Conservation (phyloP, 2,113 vertebrate genomes). For the Forbesichthys papilliferus region DNA sequence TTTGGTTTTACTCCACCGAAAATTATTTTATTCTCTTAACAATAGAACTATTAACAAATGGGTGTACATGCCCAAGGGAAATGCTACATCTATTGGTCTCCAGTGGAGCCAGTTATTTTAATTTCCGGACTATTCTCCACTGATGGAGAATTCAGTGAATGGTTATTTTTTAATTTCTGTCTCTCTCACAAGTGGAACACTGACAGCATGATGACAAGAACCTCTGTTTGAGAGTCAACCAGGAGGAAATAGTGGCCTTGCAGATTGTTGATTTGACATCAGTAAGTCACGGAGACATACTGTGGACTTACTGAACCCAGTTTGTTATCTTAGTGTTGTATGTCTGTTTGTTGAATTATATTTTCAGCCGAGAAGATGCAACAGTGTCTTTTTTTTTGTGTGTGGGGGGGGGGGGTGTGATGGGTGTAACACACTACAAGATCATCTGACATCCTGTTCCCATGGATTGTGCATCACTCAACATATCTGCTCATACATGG, state of each 20-base stretch:
- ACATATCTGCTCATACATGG: not conserved
- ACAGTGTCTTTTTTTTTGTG: not conserved
- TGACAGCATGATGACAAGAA: too few relatives aligned
- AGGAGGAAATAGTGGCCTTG: too few relatives aligned
- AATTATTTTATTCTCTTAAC: not conserved
- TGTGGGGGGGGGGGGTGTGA: not conserved
- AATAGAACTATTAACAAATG: not conserved
- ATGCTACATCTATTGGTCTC: not conserved
- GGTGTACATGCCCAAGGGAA: not conserved
- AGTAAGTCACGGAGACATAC: not conserved
- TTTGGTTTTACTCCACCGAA: not conserved
- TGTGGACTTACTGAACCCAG: not conserved
- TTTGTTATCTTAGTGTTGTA: conserved; percentile 4
- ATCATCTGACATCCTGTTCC: not conserved
- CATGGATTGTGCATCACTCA: not conserved
- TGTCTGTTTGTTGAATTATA: conserved; percentile 12
- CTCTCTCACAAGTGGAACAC: too few relatives aligned
- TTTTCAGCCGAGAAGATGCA: not conserved
- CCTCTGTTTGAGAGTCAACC: too few relatives aligned
- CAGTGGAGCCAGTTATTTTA: not conserved
- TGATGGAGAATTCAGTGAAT: too few relatives aligned
- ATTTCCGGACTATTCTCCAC: too few relatives aligned
- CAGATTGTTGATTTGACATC: too few relatives aligned
- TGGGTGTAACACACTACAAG: conserved; percentile 5
- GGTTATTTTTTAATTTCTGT: too few relatives aligned